phyloP scores from a whole-genome alignment of 2,797 vertebrate species.

The Champsocephalus gunnari region DNA sequence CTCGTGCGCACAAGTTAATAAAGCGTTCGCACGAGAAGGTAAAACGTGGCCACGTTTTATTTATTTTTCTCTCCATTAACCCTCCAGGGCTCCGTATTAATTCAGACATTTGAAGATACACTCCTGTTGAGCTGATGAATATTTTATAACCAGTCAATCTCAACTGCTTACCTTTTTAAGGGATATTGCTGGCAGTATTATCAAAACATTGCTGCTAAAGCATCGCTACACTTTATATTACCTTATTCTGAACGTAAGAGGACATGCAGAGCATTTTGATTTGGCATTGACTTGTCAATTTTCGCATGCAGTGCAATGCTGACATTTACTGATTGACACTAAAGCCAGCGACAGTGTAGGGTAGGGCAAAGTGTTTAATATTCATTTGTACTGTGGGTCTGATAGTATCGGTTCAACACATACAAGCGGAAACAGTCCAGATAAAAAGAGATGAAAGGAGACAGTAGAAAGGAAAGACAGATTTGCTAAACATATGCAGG shows the following conservation, averaged over 20 bases:
- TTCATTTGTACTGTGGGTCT: constrained; percentile 11
- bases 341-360: constrained; percentile 6
- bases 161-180: neutral
- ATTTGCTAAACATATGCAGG: constrained; percentile 45
- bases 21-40: no score
- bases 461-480: constrained; percentile 2
- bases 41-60: no score
- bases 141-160: neutral
- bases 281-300: constrained; percentile 8
- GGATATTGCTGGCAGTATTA: neutral
- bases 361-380: constrained; percentile 5
- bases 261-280: neutral
- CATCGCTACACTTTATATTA: constrained; percentile 1
- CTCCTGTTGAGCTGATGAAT: neutral
- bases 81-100: neutral
- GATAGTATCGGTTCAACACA: neutral
- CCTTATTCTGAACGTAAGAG: neutral
- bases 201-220: neutral
- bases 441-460: constrained; percentile 17
- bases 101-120: neutral
- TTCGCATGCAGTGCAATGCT: neutral
- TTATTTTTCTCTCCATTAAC: no score
- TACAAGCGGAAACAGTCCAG: constrained; percentile 3
- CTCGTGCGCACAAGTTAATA: no score
- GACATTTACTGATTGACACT: constrained; percentile 41